Conservation (phyloP, 2,797 vertebrate genomes). For the Pristis pectinata region DNA sequence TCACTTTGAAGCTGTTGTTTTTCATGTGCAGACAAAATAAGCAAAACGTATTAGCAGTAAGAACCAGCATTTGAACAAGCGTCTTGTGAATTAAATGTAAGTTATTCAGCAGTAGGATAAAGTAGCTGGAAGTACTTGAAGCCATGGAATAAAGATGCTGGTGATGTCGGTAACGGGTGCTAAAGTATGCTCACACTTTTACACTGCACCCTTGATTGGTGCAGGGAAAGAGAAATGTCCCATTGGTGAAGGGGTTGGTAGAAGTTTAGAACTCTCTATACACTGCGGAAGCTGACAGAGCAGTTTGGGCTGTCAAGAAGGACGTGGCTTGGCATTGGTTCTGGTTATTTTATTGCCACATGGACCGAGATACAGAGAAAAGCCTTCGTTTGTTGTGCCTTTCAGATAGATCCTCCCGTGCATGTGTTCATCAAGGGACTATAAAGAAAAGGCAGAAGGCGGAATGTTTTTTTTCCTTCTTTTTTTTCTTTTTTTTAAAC, state of each 20-base stretch:
- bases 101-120: background rate
- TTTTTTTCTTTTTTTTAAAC: too few relatives aligned
- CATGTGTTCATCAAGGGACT: too few relatives aligned
- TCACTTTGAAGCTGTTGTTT: background rate
- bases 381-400: too few relatives aligned
- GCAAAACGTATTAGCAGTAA: background rate
- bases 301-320: too few relatives aligned
- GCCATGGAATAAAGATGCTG: too few relatives aligned
- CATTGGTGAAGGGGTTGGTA: background rate
- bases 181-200: background rate
- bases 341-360: too few relatives aligned
- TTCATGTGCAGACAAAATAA: background rate
- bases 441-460: too few relatives aligned
- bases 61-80: background rate
- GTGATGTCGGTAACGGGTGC: background rate
- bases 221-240: background rate
- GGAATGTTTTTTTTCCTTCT: too few relatives aligned
- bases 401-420: too few relatives aligned
- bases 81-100: background rate
- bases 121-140: background rate
- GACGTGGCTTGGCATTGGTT: too few relatives aligned
- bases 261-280: background rate
- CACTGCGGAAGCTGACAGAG: too few relatives aligned
- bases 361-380: too few relatives aligned
- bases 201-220: background rate